phyloP scores from a whole-genome alignment of 2,888 invertebrate species.

The Pterostichus niger region DNA sequence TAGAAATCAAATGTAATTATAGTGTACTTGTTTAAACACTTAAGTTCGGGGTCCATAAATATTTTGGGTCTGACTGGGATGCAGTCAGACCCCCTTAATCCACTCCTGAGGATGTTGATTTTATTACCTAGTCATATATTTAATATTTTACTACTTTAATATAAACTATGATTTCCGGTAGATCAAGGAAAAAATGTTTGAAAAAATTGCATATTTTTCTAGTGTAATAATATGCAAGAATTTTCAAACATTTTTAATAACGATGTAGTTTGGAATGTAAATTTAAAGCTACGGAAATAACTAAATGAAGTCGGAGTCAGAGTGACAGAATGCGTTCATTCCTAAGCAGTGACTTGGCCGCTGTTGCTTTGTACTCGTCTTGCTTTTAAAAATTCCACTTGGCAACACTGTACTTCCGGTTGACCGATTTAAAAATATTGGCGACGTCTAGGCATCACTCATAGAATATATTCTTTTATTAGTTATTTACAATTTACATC shows the following conservation, averaged over 20 bases:
- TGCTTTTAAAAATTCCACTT: conserved; percentile 56
- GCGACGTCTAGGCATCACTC: conserved; percentile 36
- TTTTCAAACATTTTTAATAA: conserved; percentile 38
- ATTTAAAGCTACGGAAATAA: conserved; percentile 64
- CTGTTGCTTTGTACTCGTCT: conserved; percentile 60
- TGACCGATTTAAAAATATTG: conserved; percentile 63
- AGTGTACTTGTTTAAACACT: no score
- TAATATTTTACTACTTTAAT: conserved; percentile 24
- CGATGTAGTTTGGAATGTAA: conserved; percentile 48
- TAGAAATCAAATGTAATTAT: no score
- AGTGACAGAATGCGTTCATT: conserved; percentile 51
- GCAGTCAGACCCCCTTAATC: no score
- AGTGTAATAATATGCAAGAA: conserved; percentile 13
- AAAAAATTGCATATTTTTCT: conserved; percentile 12
- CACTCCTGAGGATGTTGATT: neutral
- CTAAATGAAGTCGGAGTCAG: conserved; percentile 57
- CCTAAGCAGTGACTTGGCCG: conserved; percentile 58
- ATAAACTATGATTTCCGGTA: conserved; percentile 20
- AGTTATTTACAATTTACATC: neutral
- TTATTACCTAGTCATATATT: conserved; percentile 11
- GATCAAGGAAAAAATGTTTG: conserved; percentile 9
- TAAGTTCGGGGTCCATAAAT: no score
- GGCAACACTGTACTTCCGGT: conserved; percentile 63
- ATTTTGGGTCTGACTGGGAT: no score
- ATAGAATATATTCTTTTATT: neutral